Evolutionary conservation across 1,140 invertebrate species (phyloP).

Genomic region (Hormaphis cornu): DNA sequence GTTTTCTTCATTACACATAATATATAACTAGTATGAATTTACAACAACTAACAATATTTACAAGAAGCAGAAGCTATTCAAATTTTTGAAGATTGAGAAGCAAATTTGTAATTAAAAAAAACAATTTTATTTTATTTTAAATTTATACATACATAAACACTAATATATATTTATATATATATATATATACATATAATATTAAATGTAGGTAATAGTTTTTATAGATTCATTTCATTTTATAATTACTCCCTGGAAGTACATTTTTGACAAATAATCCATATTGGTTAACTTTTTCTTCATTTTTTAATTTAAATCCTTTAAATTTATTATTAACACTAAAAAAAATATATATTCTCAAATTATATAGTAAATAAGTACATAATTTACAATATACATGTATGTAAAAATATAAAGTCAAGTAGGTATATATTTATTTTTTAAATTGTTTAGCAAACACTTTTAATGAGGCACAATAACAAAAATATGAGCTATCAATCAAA

Average conservation of each 20-base stretch:
- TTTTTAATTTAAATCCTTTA: no score
- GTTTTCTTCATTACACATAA: conserved; percentile 63
- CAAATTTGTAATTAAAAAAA: conserved; percentile 38
- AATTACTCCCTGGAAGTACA: no score
- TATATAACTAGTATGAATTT: conserved; percentile 63
- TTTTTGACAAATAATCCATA: no score
- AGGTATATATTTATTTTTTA: neutral
- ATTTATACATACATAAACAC: neutral
- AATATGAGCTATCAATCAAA: conserved; percentile 64
- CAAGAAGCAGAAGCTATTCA: conserved; percentile 63
- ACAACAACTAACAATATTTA: conserved; percentile 63
- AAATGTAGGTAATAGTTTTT: no score
- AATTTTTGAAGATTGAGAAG: conserved; percentile 70
- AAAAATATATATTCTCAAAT: neutral
- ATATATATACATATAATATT: no score
- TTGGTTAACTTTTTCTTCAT: no score
- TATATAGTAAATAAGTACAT: neutral
- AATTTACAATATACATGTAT: neutral
- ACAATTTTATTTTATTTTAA: conserved; percentile 6
- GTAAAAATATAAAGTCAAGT: neutral
- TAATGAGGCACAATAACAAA: conserved; percentile 74
- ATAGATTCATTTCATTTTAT: no score
- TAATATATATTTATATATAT: no score
- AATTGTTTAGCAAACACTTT: conserved; percentile 60
- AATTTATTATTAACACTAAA: no score